These are phyloP conservation scores for Amphiprion percula DNA, from an alignment of 2,113 vertebrate genomes.

Conservation along the genomic window DNA sequence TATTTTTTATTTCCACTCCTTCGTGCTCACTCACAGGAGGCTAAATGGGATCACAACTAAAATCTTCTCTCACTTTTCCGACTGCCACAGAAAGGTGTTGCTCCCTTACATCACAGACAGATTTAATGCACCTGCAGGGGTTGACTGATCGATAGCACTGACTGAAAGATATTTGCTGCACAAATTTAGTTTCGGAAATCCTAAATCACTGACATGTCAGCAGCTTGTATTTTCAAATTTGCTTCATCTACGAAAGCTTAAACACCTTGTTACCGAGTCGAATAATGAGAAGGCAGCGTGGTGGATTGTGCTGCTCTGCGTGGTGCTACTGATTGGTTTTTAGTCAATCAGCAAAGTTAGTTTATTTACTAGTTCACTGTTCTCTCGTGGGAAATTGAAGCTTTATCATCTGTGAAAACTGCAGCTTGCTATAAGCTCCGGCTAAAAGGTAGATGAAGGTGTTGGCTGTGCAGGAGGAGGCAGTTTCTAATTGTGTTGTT, in stretches of 20 bases:
- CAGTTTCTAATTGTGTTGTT: slow-evolving; percentile 17
- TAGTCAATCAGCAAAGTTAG: slow-evolving; percentile 18
- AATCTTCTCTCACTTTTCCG: not conserved
- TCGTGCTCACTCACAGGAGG: not conserved
- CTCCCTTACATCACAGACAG: not conserved
- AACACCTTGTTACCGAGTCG: not conserved
- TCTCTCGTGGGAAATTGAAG: slow-evolving; percentile 10
- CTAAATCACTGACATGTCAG: not conserved
- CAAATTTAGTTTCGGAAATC: not conserved
- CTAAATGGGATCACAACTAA: slow-evolving; percentile 17
- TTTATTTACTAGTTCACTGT: slow-evolving; percentile 20
- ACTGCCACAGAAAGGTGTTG: not conserved
- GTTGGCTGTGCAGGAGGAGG: not conserved
- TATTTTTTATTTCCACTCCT: too few species aligned
- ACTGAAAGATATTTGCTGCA: not conserved
- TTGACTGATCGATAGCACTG: not conserved
- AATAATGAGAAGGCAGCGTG: slow-evolving; percentile 4
- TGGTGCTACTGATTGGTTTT: slow-evolving; percentile 6
- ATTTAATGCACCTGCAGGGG: not conserved
- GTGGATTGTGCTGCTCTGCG: not conserved
- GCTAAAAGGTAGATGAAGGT: not conserved
- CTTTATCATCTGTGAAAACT: slow-evolving; percentile 20
- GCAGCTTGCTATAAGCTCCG: not conserved
- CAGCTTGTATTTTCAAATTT: not conserved
- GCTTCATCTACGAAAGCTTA: not conserved